Base-by-base conservation (phyloP, 1,140 invertebrate species). In the Dysdera silvatica region DNA sequence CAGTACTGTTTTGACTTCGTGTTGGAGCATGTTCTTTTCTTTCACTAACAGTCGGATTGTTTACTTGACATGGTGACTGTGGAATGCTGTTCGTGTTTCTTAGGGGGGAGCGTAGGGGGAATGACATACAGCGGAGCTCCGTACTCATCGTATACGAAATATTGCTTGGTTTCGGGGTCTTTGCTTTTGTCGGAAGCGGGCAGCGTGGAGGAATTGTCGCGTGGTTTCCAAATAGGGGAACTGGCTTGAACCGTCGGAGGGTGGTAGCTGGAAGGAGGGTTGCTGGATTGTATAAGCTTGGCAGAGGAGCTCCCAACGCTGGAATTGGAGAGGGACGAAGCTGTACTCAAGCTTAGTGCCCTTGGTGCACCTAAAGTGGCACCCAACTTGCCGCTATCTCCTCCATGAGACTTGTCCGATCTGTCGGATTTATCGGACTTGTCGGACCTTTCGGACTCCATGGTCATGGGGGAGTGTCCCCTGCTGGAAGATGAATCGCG, bases 251-350 rank as follows among this genome's bases (percentile, higher is more conserved):
- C 84, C 65, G 53, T 68, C 61, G 86, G 83, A 26, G 88, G 88
- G 68, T 91, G 88, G 77, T 91, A 92, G 71, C 86, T 88, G 68
- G 89, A 84, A 43, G 91, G 91, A 71, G 91, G 88, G 77, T 93
- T 88, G 66, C 91, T 94, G 60, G 90, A 89, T 77, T 94, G 91
- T 73, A 95, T 93, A 65, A 95, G 83, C 71, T 89, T 84, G 20
- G 92, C 92, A 75, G 95, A 91, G 31, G 69, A 69, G 73, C 88
- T 91, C 69, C 91, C 89, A 45, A 89, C 94, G 75, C 90, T 94
- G 69, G 91, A 90, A 61, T 91, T 90, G 66, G 91, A 94, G 73
- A 93, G 83, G 12, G 92, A 95, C 61, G 91, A 95, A 62, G 90
- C 91, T 68, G 91, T 94, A 79, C 89, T 88, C 74, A 93, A 80